phyloP scores from a whole-genome alignment of 2,113 vertebrate genomes.

The Prolemur simus region DNA sequence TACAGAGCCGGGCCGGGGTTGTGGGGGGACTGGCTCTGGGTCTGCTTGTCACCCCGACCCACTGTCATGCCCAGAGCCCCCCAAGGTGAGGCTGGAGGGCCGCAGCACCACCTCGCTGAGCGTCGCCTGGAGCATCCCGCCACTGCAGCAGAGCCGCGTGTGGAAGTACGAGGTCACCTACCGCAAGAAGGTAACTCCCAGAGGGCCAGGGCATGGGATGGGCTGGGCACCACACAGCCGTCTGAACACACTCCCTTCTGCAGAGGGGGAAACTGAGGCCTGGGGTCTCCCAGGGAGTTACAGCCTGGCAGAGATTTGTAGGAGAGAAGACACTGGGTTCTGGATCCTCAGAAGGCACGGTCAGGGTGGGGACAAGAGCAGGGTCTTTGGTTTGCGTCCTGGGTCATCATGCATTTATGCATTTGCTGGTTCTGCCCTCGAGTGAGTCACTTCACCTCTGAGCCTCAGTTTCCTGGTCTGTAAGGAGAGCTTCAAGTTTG shows the following conservation, averaged over 20 bases:
- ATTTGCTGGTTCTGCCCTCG: background rate
- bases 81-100: slow-evolving; percentile 90
- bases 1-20: background rate
- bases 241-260: background rate
- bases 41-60: rapidly evolving
- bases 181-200: slow-evolving; percentile 91
- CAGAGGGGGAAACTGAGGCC: background rate
- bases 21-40: background rate
- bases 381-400: background rate
- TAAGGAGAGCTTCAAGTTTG: background rate
- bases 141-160: slow-evolving; percentile 80
- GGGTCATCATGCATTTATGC: rapidly evolving
- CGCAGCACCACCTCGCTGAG: slow-evolving; percentile 87
- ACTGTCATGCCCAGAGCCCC: slow-evolving; percentile 86
- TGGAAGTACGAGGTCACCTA: slow-evolving; percentile 94
- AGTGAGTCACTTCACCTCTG: background rate
- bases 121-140: slow-evolving; percentile 92
- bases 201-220: rapidly evolving
- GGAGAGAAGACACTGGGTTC: background rate
- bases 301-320: background rate
- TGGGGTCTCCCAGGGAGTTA: background rate
- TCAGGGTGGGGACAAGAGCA: background rate
- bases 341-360: background rate
- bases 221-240: rapidly evolving
- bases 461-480: background rate